Evolutionary conservation across 2,113 vertebrate genomes (phyloP).

Genomic region (Cephalopholis sonnerati): DNA sequence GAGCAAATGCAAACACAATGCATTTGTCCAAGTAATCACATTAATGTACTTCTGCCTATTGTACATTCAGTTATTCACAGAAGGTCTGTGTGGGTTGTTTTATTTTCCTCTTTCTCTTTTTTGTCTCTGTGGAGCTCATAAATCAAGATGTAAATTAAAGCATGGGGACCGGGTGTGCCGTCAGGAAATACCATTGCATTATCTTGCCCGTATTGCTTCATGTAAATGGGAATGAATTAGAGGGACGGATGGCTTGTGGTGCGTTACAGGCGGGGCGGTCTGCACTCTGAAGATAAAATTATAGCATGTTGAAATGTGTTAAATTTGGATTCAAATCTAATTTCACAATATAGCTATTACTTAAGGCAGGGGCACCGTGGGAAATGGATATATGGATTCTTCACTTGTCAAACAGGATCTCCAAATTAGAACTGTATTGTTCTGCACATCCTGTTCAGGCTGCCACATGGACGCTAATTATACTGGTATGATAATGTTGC

Average conservation of each 20-base stretch:
- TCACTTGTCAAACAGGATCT: neutral
- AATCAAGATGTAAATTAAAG: constrained; percentile 68
- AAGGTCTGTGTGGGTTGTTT: constrained; percentile 13
- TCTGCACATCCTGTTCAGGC: neutral
- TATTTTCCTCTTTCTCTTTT: constrained; percentile 1
- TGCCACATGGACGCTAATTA: no score
- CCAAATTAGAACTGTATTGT: neutral
- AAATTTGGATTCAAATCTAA: constrained; percentile 29
- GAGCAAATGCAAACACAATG: constrained; percentile 41
- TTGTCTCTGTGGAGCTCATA: constrained; percentile 39
- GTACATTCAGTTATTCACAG: constrained; percentile 48
- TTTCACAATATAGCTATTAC: constrained; percentile 23
- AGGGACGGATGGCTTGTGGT: constrained; percentile 2
- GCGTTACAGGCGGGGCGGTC: neutral
- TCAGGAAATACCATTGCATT: constrained; percentile 45
- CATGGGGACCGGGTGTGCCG: neutral
- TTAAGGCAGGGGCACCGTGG: neutral
- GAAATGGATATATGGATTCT: neutral
- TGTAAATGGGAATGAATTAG: constrained; percentile 24
- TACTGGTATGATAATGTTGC: no score
- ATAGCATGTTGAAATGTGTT: constrained; percentile 27
- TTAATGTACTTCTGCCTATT: constrained; percentile 40
- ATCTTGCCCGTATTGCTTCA: constrained; percentile 12
- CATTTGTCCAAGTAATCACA: constrained; percentile 52
- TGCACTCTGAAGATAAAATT: constrained; percentile 30